These are phyloP conservation scores for Polia nebulosa DNA, from an alignment of 2,888 invertebrate genomes.

Conservation along the genomic window DNA sequence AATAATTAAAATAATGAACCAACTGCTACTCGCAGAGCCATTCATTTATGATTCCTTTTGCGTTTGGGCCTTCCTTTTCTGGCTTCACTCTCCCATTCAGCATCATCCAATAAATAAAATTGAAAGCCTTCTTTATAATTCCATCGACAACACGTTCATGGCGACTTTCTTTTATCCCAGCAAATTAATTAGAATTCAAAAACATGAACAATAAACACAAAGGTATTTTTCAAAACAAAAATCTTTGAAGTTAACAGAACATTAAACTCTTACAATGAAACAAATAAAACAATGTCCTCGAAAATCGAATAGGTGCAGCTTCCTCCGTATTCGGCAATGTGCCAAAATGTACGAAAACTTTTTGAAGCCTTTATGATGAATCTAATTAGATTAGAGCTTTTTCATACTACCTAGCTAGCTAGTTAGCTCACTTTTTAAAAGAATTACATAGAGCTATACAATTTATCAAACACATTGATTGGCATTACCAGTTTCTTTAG, in stretches of 20 bases:
- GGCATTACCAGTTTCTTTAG: not conserved
- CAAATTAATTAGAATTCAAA: not conserved
- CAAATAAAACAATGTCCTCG: not conserved
- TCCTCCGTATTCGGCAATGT: conserved; percentile 5
- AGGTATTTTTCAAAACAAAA: not conserved
- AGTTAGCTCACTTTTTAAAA: not conserved
- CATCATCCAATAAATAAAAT: conserved; percentile 11
- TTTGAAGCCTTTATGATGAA: conserved; percentile 7
- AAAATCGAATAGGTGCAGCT: conserved; percentile 15
- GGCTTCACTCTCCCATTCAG: not conserved
- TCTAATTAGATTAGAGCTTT: conserved; percentile 24
- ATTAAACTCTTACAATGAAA: not conserved
- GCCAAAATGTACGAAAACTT: conserved; percentile 13
- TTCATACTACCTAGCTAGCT: not conserved
- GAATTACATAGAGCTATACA: not conserved
- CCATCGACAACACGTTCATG: not conserved
- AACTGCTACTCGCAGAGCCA: conserved; percentile 5
- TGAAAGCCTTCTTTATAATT: conserved; percentile 9
- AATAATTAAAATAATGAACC: conserved; percentile 19
- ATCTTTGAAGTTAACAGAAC: not conserved
- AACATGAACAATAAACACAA: not conserved
- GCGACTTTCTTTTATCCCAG: not conserved
- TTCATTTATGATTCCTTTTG: conserved; percentile 10
- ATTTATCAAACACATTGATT: not conserved
- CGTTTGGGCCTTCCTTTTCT: not conserved